Evolutionary conservation across 2,888 invertebrate species (phyloP), one percentile per base, ranked within the genome.

Genomic region (Cryptus armator): DNA sequence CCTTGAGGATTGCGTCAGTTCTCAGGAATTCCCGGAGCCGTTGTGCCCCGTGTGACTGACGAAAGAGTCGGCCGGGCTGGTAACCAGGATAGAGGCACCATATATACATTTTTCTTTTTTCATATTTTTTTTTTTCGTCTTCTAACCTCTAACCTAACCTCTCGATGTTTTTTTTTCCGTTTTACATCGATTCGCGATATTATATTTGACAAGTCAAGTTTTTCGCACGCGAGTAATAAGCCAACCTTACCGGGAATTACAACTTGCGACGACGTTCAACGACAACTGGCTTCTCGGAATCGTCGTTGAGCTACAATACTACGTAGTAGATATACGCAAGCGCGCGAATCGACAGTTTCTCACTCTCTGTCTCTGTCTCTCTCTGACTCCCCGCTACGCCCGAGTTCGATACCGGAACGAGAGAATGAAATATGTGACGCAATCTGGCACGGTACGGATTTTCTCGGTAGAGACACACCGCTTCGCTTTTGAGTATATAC

Each of bases 1-100:
- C 93, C 92, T 92, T 90, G 83, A 89, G 83, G 89, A 85, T 91
- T 92, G 90, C 93, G 93, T 93, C 93, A 93, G 88, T 89, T 83
- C 83, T 89, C 76, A 91, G 92, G 93, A 93, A 93, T 93, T 91
- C 91, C 90, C 89, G 89, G 91, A 89, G 77, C 88, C 87, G 76
- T 80, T 16, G 84, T 76, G 53, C 76, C 59, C 84, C 71, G 71
- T 68, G 76, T 81, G 87, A 71, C 82, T 62, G 85, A 67, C 59
- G 32, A 84, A 74, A 84, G 66, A 62, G 16, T 43, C 66, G 66
- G 43, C 43, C 16, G 43, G 64, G 43, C 16, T n/a, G 43, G n/a
- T 62, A 64, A 29, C 24, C 64, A 46, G 74, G 59, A 56, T 62
- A n/a, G 72, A 46, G 64, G 37, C 56, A 24, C 19, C 24, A 19